Evolutionary conservation across 2,113 vertebrate genomes (phyloP).

Genomic region (Sarotherodon lohbergeri): DNA sequence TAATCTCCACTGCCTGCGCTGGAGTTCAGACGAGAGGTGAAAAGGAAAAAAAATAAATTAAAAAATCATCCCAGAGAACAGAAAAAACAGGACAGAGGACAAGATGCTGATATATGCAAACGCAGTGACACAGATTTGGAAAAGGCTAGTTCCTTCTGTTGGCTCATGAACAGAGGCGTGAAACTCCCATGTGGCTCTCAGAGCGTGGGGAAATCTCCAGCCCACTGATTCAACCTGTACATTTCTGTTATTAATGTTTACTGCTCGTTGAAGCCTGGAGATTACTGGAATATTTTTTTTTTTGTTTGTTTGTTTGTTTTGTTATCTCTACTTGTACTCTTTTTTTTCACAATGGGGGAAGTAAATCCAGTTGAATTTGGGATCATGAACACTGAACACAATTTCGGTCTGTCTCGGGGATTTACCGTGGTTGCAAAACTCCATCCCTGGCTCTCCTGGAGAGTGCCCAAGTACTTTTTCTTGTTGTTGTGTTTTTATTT

Average conservation of each 20-base stretch:
- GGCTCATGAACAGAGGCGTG: conserved; percentile 84
- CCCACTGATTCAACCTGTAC: conserved; percentile 93
- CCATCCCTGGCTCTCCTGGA: conserved; percentile 63
- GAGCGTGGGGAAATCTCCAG: conserved; percentile 80
- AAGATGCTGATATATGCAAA: conserved; percentile 96
- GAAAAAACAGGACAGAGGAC: conserved; percentile 76
- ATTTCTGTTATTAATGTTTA: conserved; percentile 99
- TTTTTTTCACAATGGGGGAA: conserved; percentile 70
- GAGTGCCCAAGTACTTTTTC: conserved; percentile 60
- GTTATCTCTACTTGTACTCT: conserved; percentile 35
- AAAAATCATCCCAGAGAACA: conserved; percentile 14
- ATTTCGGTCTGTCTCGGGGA: conserved; percentile 69
- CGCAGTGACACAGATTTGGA: conserved; percentile 84
- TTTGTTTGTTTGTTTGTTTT: conserved; percentile 62
- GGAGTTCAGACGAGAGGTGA: conserved; percentile 68
- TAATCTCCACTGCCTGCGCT: conserved; percentile 58
- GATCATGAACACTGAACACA: conserved; percentile 53
- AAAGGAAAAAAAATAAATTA: not conserved
- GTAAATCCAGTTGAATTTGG: conserved; percentile 89
- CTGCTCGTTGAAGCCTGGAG: conserved; percentile 95
- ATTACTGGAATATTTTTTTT: conserved; percentile 87
- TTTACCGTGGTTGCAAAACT: conserved; percentile 36
- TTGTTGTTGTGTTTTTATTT: conserved; percentile 20
- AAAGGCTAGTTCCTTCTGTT: conserved; percentile 77
- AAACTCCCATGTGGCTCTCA: conserved; percentile 85